Conservation (phyloP, 2,888 invertebrate species). For the Nudaria mundana region DNA sequence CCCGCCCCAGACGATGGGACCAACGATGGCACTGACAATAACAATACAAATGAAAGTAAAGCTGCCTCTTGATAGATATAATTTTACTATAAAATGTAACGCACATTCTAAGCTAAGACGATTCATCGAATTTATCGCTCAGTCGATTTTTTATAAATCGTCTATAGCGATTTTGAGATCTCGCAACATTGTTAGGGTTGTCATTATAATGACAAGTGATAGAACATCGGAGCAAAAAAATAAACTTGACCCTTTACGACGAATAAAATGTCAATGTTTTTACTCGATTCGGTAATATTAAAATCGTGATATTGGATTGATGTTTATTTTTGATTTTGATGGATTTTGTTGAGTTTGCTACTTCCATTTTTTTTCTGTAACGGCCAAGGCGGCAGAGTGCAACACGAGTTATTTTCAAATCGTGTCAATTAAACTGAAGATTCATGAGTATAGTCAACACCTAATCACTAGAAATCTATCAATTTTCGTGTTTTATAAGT, state of each 20-base stretch:
- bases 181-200: background rate
- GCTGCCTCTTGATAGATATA: conserved; percentile 25
- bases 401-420: too few relatives aligned
- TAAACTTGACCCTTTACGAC: background rate
- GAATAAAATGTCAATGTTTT: background rate
- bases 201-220: background rate
- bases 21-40: background rate
- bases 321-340: too few relatives aligned
- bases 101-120: conserved; percentile 22
- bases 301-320: too few relatives aligned
- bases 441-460: too few relatives aligned
- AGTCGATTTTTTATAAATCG: conserved; percentile 21
- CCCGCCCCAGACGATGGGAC: conserved; percentile 16
- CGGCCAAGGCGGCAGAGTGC: too few relatives aligned
- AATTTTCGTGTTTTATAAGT: too few relatives aligned
- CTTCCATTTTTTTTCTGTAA: too few relatives aligned
- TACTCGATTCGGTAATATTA: background rate
- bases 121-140: conserved; percentile 7
- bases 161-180: conserved; percentile 12
- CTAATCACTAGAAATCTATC: too few relatives aligned
- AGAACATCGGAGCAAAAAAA: background rate
- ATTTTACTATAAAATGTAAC: conserved; percentile 15
- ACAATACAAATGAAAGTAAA: background rate
- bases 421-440: too few relatives aligned
- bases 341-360: too few relatives aligned